Evolutionary conservation across 2,797 vertebrate species (phyloP), one percentile per base, ranked within the genome.

Genomic region (Xiphorhynchus erythropygius): DNA sequence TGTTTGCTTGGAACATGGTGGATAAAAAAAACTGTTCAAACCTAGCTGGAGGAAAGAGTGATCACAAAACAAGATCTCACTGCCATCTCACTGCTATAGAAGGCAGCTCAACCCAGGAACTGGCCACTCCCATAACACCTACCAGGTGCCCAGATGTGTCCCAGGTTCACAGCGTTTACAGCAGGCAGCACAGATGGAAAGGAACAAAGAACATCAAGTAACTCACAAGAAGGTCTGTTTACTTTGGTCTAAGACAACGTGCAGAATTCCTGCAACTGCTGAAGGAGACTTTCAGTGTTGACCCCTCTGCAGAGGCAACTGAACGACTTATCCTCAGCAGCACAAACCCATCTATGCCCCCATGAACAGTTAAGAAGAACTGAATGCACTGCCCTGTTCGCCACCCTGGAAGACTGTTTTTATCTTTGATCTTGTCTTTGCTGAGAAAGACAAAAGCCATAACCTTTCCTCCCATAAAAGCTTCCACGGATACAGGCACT

Each of bases 171-270:
- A 22, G 30, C 3, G 17, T 30, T 65, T 37, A 28, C 53, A 49
- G 44, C 30, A 89, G 16, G 53, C 49, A 46, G 28, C 4, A 83
- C 5, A 46, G 82, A 94, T 30, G 64, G 80, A 63, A 0, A 53
- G 56, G 14, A 63, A 65, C 14, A 87, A 91, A 93, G 52, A 90
- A 65, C 10, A n/a, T 60, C 76, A 84, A 84, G 86, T 87, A 91
- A 95, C 53, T 73, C 91, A 91, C 46, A 84, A 81, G 91, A 89
- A 96, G 84, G 49, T 91, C 70, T 41, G 71, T 92, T 92, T 96
- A 79, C 92, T 96, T 97, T 94, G 70, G 41, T 96, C 71, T 5
- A 25, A 93, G 83, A 84, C 7, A 12, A 78, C 87, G 41, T 79
- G 86, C 74, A 89, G 77, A 78, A 62, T 80, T 90, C 88, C 87